phyloP scores from a whole-genome alignment of 2,888 invertebrate genomes.

The Cerastis rubricosa region DNA sequence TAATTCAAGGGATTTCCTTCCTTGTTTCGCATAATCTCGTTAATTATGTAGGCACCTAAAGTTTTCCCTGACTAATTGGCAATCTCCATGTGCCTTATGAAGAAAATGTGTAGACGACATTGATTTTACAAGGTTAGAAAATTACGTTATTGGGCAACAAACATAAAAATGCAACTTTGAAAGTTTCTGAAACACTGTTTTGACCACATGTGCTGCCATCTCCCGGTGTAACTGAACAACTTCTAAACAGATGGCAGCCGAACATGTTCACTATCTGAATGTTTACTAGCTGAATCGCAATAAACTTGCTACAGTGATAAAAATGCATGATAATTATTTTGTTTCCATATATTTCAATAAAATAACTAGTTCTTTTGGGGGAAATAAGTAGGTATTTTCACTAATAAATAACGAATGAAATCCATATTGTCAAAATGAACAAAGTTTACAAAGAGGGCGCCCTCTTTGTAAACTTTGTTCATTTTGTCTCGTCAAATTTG shows the following conservation, averaged over 20 bases:
- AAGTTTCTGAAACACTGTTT: not conserved
- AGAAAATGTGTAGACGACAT: not conserved
- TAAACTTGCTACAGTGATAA: not conserved
- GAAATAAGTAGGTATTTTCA: not conserved
- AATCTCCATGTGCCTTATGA: not conserved
- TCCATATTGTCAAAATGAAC: no score
- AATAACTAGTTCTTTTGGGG: not conserved
- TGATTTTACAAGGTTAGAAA: not conserved
- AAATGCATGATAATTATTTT: not conserved
- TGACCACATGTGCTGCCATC: constrained; percentile 37
- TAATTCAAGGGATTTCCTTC: constrained; percentile 33
- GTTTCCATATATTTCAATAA: not conserved
- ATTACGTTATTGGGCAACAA: not conserved
- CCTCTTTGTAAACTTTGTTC: not conserved
- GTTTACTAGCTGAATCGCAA: not conserved
- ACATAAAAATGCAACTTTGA: no score
- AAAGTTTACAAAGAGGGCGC: no score
- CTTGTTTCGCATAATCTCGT: constrained; percentile 19
- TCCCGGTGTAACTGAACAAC: not conserved
- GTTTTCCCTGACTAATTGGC: constrained; percentile 4
- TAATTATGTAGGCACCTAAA: not conserved
- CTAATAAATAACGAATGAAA: not conserved
- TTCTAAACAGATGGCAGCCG: not conserved
- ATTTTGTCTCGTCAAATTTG: not conserved
- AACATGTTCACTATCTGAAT: not conserved